phyloP scores from a whole-genome alignment of 2,113 vertebrate genomes.

The Paralichthys olivaceus region DNA sequence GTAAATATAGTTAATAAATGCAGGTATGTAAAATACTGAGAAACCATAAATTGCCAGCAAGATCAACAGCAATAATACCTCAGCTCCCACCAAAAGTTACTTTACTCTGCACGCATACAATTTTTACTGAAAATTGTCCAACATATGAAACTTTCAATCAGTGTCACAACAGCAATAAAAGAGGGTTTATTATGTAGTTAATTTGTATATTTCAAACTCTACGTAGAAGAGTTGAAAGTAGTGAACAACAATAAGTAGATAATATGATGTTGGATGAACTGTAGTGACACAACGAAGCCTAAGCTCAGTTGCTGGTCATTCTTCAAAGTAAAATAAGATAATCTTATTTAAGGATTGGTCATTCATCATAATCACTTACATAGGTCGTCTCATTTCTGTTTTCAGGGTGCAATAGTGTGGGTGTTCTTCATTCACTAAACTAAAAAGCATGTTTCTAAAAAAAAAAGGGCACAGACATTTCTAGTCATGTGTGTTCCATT shows the following conservation, averaged over 20 bases:
- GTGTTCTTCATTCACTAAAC: background rate
- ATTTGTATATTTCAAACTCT: no score
- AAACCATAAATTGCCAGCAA: background rate
- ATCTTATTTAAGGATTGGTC: background rate
- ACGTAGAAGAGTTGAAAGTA: no score
- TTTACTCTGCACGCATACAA: background rate
- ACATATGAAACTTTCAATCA: background rate
- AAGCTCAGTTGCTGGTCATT: no score
- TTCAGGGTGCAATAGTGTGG: background rate
- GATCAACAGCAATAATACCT: background rate
- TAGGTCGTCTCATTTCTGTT: background rate
- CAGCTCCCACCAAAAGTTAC: background rate
- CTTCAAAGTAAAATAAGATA: background rate
- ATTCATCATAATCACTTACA: background rate
- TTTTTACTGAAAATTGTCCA: background rate
- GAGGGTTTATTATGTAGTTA: no score
- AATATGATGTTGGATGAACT: no score
- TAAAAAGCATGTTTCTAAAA: background rate
- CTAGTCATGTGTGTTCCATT: no score
- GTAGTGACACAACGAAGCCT: background rate
- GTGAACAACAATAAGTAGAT: background rate
- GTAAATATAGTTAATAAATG: background rate
- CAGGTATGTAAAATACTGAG: background rate
- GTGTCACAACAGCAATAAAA: conserved; percentile 8
- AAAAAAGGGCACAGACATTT: background rate